phyloP scores from a whole-genome alignment of 2,113 vertebrate species.

The Petaurus breviceps region DNA sequence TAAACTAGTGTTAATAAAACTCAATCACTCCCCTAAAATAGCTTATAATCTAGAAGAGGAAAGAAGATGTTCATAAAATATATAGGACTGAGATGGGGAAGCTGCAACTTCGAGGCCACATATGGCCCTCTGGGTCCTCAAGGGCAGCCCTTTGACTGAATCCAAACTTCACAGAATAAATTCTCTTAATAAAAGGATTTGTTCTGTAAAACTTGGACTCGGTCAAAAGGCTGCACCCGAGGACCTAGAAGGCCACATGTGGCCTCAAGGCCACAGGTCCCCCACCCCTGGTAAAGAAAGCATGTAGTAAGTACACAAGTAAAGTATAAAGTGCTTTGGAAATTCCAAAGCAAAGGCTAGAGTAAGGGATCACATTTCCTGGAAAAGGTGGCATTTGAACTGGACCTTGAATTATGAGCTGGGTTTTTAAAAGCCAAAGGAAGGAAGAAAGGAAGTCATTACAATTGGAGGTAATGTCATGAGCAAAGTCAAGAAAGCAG shows the following conservation, averaged over 20 bases:
- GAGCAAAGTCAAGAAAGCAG: neutral
- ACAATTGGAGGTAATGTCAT: neutral
- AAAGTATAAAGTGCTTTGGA: neutral
- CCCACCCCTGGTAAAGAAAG: neutral
- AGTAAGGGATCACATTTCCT: neutral
- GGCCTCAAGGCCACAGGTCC: too few relatives aligned
- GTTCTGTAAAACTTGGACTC: too few relatives aligned
- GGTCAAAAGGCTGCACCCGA: too few relatives aligned
- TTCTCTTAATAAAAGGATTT: too few relatives aligned
- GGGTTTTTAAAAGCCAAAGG: neutral
- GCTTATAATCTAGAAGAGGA: neutral
- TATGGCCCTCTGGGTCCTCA: too few relatives aligned
- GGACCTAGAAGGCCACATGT: too few relatives aligned
- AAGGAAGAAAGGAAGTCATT: neutral
- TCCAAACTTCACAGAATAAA: too few relatives aligned
- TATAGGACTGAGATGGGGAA: too few relatives aligned
- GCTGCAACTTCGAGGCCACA: too few relatives aligned
- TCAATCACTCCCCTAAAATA: neutral
- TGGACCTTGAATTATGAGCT: neutral
- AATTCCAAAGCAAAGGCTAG: neutral
- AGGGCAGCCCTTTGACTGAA: too few relatives aligned
- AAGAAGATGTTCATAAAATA: neutral
- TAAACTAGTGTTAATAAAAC: neutral
- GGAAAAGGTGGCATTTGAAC: neutral
- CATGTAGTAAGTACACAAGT: neutral